Evolutionary conservation across 1,140 invertebrate species (phyloP).

Genomic region (Macrostomum lignano): DNA sequence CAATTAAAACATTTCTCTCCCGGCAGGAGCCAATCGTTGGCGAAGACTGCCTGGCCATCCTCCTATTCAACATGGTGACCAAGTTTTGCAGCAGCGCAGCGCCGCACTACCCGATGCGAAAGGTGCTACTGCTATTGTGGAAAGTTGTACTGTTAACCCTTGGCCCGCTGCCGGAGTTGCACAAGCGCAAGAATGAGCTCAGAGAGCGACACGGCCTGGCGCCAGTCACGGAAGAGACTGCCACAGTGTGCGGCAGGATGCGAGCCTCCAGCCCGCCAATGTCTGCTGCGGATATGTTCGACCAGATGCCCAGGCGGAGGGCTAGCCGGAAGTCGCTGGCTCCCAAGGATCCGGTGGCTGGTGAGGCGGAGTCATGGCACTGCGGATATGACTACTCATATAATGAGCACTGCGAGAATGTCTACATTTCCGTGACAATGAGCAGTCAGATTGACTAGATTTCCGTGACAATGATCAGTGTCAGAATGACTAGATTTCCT

Average conservation of each 20-base stretch:
- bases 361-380: too few relatives aligned
- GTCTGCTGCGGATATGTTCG: constrained; percentile 60
- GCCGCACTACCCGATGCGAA: constrained; percentile 87
- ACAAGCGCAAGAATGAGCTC: constrained; percentile 42
- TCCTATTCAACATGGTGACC: constrained; percentile 63
- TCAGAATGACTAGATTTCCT: too few relatives aligned
- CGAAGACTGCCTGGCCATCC: constrained; percentile 56
- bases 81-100: constrained; percentile 67
- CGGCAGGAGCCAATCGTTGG: constrained; percentile 13
- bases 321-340: too few relatives aligned
- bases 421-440: too few relatives aligned
- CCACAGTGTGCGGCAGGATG: constrained; percentile 50
- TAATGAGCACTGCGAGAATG: too few relatives aligned
- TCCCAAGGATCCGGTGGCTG: too few relatives aligned
- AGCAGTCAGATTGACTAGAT: too few relatives aligned
- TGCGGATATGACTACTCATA: too few relatives aligned
- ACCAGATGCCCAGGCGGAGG: too few relatives aligned
- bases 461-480: too few relatives aligned
- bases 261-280: constrained; percentile 70
- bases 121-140: constrained; percentile 76
- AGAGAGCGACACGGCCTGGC: constrained; percentile 41
- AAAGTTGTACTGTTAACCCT: constrained; percentile 55
- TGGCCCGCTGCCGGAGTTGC: constrained; percentile 53
- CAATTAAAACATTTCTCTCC: too few relatives aligned
- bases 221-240: constrained; percentile 44